These are phyloP conservation scores for Hipposideros armiger DNA, from an alignment of 2,113 vertebrate species.

Conservation along the genomic window DNA sequence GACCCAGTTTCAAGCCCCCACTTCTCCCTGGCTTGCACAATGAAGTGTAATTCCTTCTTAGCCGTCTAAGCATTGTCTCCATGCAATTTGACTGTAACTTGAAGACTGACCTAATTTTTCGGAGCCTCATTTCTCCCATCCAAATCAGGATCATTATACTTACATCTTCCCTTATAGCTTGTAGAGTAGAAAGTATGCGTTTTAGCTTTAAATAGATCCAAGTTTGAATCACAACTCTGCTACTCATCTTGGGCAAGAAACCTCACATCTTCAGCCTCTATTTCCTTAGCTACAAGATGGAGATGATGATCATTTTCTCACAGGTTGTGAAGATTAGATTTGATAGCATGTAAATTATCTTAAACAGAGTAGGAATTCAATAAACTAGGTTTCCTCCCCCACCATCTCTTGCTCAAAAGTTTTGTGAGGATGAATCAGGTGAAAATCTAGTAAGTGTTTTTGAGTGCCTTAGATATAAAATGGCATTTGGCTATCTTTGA, in stretches of 20 bases:
- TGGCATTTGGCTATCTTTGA: constrained; percentile 73
- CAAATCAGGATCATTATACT: not conserved
- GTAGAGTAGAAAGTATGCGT: not conserved
- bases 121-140: constrained; percentile 23
- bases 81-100: constrained; percentile 45
- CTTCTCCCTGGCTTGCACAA: not conserved
- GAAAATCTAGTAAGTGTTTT: constrained; percentile 58
- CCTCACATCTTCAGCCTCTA: constrained; percentile 11
- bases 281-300: not conserved
- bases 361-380: not conserved
- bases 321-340: constrained; percentile 12
- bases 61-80: not conserved
- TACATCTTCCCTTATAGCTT: not conserved
- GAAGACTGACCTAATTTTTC: constrained; percentile 40
- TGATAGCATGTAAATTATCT: not conserved
- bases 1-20: not conserved
- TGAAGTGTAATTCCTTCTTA: constrained; percentile 6
- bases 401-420: not conserved
- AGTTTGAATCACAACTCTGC: constrained; percentile 39
- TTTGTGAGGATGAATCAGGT: constrained; percentile 40
- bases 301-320: constrained; percentile 16
- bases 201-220: constrained; percentile 34
- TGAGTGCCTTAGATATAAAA: constrained; percentile 60
- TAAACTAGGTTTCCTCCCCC: not conserved
- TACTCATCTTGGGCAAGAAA: constrained; percentile 48